Conservation (phyloP, 2,797 vertebrate species). For the Sphaeramia orbicularis region DNA sequence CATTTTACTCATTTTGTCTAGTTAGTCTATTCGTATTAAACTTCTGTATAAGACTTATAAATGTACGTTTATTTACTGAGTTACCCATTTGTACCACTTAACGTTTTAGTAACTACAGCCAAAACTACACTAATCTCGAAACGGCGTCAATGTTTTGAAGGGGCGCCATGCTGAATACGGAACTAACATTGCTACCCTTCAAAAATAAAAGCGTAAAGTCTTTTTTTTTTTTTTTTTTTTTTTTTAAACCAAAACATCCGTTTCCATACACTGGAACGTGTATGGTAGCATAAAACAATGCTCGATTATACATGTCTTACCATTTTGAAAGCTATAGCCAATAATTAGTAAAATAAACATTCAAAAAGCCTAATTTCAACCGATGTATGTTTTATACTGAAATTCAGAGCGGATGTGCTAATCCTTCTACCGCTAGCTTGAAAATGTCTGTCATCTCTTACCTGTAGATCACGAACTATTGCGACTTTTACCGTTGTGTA, state of each 20-base stretch:
- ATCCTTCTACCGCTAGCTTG: neutral
- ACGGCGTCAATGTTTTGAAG: neutral
- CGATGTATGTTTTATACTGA: constrained; percentile 39
- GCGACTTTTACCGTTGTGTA: constrained; percentile 19
- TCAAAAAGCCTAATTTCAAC: too few relatives aligned
- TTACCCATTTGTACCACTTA: neutral
- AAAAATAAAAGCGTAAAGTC: constrained; percentile 63
- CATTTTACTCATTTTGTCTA: neutral
- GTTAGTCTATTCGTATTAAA: neutral
- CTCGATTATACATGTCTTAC: too few relatives aligned
- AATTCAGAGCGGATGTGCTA: neutral
- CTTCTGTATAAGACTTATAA: too few relatives aligned
- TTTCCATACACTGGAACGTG: too few relatives aligned
- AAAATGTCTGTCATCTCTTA: constrained; percentile 29
- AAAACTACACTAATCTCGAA: neutral
- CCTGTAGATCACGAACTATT: constrained; percentile 61
- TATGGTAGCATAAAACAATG: too few relatives aligned
- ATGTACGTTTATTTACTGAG: neutral
- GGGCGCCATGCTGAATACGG: neutral
- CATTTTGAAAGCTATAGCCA: too few relatives aligned
- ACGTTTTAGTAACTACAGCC: neutral
- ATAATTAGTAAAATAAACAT: too few relatives aligned
- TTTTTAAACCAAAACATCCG: too few relatives aligned
- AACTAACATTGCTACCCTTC: neutral
- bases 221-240: too few relatives aligned